Base-by-base conservation (phyloP, 1,140 invertebrate species). In the Bombus superbus region DNA sequence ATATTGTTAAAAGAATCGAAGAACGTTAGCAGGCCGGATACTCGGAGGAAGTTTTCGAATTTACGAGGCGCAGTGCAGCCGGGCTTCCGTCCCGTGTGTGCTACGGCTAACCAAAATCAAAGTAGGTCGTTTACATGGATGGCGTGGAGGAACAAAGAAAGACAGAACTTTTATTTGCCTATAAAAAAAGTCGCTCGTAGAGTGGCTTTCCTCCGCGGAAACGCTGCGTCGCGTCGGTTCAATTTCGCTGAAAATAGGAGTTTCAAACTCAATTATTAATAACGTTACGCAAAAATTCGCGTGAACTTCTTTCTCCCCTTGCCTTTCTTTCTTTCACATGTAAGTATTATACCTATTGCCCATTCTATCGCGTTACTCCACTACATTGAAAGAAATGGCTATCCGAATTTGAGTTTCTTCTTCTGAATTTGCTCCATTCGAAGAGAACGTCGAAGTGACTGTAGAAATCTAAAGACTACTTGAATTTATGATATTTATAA, bases 121-220 rank as follows among this genome's bases (percentile, higher is more conserved):
- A 86, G 78, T 81, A 81, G 77, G 83, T 88, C 86, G 86, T 86
- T 88, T 88, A 77, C 86, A 80, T 86, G 83, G 77, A 81, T 76
- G 32, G 62, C 47, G 53, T 15, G 38, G 10, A 62, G 25, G 73
- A 53, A n/a, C 66, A 47, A 42, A 40, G 53, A 73, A 38, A 47
- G 87, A 88, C 91, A 86, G 81, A 93, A 92, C 87, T 92, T 93
- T 92, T 91, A 92, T 91, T 88, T 84, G 78, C 73, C 59, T 88
- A 71, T 80, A 85, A 80, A 64, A 69, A 77, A 72, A 35, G 47
- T 83, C 86, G 66, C 66, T 42, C 15, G 42, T 10, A 47, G 44
- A 42, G 35, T 25, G 59, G 59, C 73, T 38, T 25, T 28, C 25
- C 25, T 77, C 32, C 22, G 2, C 64, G n/a, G 38, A 57, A 42